phyloP scores from a whole-genome alignment of 1,140 invertebrate species.

The Pseudomyrmex cubaensis region DNA sequence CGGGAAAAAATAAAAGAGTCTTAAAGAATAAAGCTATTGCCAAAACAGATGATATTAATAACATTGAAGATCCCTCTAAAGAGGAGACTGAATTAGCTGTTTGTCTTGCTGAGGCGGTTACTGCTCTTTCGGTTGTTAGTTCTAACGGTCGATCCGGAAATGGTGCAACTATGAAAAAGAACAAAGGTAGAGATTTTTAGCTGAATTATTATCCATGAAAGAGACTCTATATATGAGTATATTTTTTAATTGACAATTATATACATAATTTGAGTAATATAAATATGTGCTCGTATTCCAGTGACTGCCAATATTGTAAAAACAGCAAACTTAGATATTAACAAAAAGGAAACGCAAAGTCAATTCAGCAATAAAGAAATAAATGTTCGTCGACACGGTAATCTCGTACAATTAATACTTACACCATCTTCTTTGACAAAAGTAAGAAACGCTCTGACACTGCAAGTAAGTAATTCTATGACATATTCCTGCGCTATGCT shows the following conservation, averaged over 20 bases:
- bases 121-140: slow-evolving; percentile 78
- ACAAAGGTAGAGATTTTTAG: slow-evolving; percentile 73
- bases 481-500: not conserved
- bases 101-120: slow-evolving; percentile 82
- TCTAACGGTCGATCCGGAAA: slow-evolving; percentile 66
- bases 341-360: slow-evolving; percentile 79
- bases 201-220: too few species aligned
- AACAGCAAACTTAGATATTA: slow-evolving; percentile 73
- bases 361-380: slow-evolving; percentile 87
- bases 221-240: too few species aligned
- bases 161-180: slow-evolving; percentile 76
- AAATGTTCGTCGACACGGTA: slow-evolving; percentile 87
- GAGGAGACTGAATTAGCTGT: slow-evolving; percentile 79
- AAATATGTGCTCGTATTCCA: slow-evolving; percentile 62
- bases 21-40: slow-evolving; percentile 71
- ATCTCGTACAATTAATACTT: slow-evolving; percentile 88
- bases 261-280: not conserved
- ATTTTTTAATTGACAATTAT: too few species aligned
- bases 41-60: slow-evolving; percentile 65
- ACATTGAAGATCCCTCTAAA: slow-evolving; percentile 70
- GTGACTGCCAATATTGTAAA: slow-evolving; percentile 75
- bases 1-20: slow-evolving; percentile 76
- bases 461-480: slow-evolving; percentile 83
- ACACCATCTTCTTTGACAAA: slow-evolving; percentile 86
- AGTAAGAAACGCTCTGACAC: slow-evolving; percentile 87